These are phyloP conservation scores for Pelodiscus sinensis DNA, from an alignment of 2,113 vertebrate species.

Conservation along the genomic window DNA sequence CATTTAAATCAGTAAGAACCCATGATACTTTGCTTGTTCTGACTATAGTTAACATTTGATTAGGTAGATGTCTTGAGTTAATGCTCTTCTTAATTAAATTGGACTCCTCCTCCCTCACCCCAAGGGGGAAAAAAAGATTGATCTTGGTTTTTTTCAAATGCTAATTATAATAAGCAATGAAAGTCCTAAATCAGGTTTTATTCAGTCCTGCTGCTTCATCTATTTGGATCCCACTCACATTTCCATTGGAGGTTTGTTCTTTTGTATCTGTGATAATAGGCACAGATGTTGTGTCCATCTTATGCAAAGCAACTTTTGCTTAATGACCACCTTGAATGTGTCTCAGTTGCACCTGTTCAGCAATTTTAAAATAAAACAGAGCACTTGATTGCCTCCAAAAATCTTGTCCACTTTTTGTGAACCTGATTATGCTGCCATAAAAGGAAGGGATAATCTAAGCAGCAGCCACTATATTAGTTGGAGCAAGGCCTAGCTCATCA, in stretches of 20 bases:
- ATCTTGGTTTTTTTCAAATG: constrained; percentile 60
- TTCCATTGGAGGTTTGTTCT: constrained; percentile 45
- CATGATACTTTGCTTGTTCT: neutral
- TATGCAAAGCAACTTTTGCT: constrained; percentile 62
- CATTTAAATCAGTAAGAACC: constrained; percentile 35
- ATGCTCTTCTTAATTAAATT: constrained; percentile 72
- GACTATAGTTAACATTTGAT: constrained; percentile 58
- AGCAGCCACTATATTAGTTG: constrained; percentile 18
- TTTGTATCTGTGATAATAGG: constrained; percentile 65
- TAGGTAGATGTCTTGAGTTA: constrained; percentile 42
- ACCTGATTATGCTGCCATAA: constrained; percentile 50
- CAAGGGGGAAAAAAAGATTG: constrained; percentile 20
- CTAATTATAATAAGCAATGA: constrained; percentile 59
- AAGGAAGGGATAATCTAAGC: constrained; percentile 18
- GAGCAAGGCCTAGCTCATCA: constrained; percentile 45
- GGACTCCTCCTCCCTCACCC: constrained; percentile 53
- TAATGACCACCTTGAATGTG: constrained; percentile 64
- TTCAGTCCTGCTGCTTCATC: constrained; percentile 49
- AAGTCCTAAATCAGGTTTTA: constrained; percentile 63
- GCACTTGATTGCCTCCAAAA: constrained; percentile 60
- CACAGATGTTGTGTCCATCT: constrained; percentile 73
- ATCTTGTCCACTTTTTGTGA: constrained; percentile 69
- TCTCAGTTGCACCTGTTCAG: constrained; percentile 71
- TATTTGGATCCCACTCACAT: constrained; percentile 43
- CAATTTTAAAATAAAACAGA: constrained; percentile 64